phyloP scores from a whole-genome alignment of 1,140 invertebrate genomes.

The Drosophila yakuba region DNA sequence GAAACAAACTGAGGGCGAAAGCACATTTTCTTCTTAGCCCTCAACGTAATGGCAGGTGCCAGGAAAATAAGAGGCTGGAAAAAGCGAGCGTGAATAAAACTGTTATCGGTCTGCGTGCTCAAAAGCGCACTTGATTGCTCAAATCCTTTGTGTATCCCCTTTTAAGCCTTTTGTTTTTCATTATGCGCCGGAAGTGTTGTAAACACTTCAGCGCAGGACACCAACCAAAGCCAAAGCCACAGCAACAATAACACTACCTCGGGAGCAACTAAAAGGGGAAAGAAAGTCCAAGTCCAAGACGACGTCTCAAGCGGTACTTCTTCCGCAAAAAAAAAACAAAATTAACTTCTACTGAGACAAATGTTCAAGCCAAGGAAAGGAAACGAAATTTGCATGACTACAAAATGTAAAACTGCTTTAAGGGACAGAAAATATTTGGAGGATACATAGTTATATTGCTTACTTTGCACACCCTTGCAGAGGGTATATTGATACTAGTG shows the following conservation, averaged over 20 bases:
- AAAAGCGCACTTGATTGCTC: constrained; percentile 80
- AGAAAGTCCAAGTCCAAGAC: constrained; percentile 46
- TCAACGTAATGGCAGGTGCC: constrained; percentile 68
- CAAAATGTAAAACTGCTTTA: neutral
- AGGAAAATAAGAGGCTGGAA: constrained; percentile 39
- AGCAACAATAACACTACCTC: constrained; percentile 31
- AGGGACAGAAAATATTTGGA: neutral
- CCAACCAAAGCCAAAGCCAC: constrained; percentile 39
- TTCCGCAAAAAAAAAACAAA: constrained; percentile 13
- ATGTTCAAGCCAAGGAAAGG: neutral
- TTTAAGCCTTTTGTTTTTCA: constrained; percentile 83
- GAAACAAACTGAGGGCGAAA: constrained; percentile 43
- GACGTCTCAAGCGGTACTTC: constrained; percentile 37
- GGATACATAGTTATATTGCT: neutral
- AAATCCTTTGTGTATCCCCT: constrained; percentile 81
- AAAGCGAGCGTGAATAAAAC: constrained; percentile 47
- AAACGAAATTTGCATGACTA: neutral
- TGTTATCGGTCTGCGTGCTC: constrained; percentile 69
- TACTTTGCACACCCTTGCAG: too few relatives aligned
- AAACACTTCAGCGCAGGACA: constrained; percentile 67
- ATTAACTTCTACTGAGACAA: neutral
- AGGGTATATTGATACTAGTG: too few relatives aligned
- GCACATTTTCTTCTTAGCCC: constrained; percentile 30
- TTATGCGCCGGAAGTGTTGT: constrained; percentile 81
- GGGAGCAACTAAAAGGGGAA: constrained; percentile 42